These are phyloP conservation scores for Smutsia gigantea DNA, from an alignment of 2,797 vertebrate genomes.

Conservation along the genomic window DNA sequence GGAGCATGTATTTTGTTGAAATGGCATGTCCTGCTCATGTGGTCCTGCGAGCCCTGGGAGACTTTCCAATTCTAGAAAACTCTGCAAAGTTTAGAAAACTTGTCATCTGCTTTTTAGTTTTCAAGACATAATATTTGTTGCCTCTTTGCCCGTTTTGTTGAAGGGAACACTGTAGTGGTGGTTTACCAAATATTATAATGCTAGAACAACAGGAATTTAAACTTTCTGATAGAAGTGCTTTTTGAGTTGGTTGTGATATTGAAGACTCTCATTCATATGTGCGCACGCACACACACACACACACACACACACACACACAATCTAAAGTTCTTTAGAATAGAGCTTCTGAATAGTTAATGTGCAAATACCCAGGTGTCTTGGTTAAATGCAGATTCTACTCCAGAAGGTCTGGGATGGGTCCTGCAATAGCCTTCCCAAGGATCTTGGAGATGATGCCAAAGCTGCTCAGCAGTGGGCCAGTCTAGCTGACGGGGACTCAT, in stretches of 20 bases:
- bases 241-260: neutral
- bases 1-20: constrained; percentile 1
- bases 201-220: neutral
- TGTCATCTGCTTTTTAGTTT: neutral
- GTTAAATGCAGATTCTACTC: neutral
- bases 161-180: neutral
- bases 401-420: neutral
- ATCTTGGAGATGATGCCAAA: neutral
- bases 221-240: neutral
- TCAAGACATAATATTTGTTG: neutral
- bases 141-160: neutral
- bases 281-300: fast-evolving
- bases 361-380: neutral
- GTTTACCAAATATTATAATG: neutral
- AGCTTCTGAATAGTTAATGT: neutral
- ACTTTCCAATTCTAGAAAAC: constrained; percentile 33
- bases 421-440: neutral
- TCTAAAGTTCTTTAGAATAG: neutral
- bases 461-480: neutral
- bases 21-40: neutral
- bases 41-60: constrained; percentile 1
- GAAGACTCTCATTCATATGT: neutral
- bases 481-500: neutral
- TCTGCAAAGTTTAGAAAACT: constrained; percentile 26
- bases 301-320: neutral